Evolutionary conservation across 1,140 invertebrate genomes (phyloP).

Genomic region (Asbolus verrucosus): DNA sequence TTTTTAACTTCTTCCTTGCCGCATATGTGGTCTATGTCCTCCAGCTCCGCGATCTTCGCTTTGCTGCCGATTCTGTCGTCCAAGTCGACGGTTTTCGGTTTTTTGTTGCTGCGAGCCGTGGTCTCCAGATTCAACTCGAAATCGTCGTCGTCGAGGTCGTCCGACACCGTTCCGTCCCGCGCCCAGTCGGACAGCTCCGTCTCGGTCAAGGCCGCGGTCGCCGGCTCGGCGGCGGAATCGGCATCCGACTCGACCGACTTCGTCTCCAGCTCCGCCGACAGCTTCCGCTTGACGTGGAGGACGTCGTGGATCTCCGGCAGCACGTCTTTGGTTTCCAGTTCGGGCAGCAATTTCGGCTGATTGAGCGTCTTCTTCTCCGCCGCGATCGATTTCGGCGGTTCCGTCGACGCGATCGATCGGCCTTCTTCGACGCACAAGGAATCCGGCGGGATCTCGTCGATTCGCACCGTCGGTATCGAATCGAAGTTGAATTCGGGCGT

Average conservation of each 20-base stretch:
- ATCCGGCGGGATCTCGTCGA: slow-evolving; percentile 53
- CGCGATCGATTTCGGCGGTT: slow-evolving; percentile 56
- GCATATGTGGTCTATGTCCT: slow-evolving; percentile 63
- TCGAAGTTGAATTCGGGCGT: slow-evolving; percentile 48
- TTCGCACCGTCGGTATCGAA: slow-evolving; percentile 54
- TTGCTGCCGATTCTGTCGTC: slow-evolving; percentile 43
- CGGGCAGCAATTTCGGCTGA: slow-evolving; percentile 62
- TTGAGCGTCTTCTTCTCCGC: slow-evolving; percentile 63
- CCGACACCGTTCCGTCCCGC: slow-evolving; percentile 79
- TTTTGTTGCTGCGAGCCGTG: slow-evolving; percentile 66
- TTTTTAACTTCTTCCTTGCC: slow-evolving; percentile 59
- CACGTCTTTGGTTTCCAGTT: slow-evolving; percentile 55
- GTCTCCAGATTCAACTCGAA: slow-evolving; percentile 71
- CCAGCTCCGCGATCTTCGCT: slow-evolving; percentile 56
- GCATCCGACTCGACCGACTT: slow-evolving; percentile 66
- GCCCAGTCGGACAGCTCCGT: slow-evolving; percentile 90
- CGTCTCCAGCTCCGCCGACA: slow-evolving; percentile 39
- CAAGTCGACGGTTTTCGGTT: slow-evolving; percentile 51
- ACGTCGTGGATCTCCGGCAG: slow-evolving; percentile 57
- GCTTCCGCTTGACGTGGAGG: slow-evolving; percentile 53
- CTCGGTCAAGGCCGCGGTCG: slow-evolving; percentile 80
- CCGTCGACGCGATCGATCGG: slow-evolving; percentile 1
- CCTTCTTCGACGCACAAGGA: slow-evolving; percentile 46
- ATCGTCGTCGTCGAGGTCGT: slow-evolving; percentile 77
- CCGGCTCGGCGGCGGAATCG: slow-evolving; percentile 72